Percentiles rank a stretch among this genome's conserved stretches.
These are phyloP conservation scores for Aphodius granarius DNA, from an alignment of 2,888 invertebrate genomes.

Conservation along the genomic window DNA sequence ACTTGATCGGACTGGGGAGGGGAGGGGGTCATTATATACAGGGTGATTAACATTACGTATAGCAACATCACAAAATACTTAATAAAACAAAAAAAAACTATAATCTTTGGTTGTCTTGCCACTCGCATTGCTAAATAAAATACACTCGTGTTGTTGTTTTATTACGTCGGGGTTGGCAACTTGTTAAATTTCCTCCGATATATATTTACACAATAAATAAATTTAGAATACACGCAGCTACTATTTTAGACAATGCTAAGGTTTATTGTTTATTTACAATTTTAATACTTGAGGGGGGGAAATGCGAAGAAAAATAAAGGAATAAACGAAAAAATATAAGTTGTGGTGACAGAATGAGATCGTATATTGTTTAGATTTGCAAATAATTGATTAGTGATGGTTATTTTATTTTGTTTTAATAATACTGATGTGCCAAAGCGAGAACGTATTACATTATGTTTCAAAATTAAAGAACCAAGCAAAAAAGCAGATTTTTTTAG, in stretches of 20 bases:
- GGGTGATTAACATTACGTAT: background rate
- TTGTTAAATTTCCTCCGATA: background rate
- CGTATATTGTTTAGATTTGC: background rate
- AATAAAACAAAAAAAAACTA: background rate
- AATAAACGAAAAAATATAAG: background rate
- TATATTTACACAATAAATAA: background rate
- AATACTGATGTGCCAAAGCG: background rate
- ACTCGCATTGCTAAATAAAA: background rate
- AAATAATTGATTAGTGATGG: background rate
- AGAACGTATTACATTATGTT: too few species aligned
- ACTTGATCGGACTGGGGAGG: background rate
- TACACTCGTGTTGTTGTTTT: background rate
- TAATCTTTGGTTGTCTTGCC: background rate
- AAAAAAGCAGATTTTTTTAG: too few species aligned
- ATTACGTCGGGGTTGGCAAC: background rate
- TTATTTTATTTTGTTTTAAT: background rate
- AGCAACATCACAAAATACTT: background rate
- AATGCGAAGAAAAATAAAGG: background rate
- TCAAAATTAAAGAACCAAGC: too few species aligned
- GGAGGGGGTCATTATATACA: background rate
- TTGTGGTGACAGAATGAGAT: background rate
- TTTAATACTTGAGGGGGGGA: background rate
- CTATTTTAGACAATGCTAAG: background rate
- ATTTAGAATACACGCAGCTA: background rate
- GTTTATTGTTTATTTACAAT: background rate